These are phyloP conservation scores for Peromyscus melanophrys DNA, from an alignment of 2,797 vertebrate genomes.

Conservation along the genomic window DNA sequence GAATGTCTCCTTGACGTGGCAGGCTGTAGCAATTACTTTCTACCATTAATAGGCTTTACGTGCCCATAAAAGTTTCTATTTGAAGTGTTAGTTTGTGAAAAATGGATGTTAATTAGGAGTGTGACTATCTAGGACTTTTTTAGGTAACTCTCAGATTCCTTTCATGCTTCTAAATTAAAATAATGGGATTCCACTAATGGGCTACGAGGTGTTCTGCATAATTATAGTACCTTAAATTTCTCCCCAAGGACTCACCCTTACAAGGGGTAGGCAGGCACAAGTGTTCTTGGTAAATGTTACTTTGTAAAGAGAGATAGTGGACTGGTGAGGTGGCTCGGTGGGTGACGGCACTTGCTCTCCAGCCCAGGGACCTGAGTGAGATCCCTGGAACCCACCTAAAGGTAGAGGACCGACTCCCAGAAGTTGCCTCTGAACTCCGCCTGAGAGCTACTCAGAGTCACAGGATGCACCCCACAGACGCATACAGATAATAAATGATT, in stretches of 20 bases:
- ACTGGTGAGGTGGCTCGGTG: not conserved
- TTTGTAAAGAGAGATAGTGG: not conserved
- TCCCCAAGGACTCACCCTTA: not conserved
- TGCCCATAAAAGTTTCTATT: not conserved
- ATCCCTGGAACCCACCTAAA: not conserved
- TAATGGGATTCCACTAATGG: slow-evolving; percentile 22
- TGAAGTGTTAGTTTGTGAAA: slow-evolving; percentile 28
- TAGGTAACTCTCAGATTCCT: slow-evolving; percentile 45
- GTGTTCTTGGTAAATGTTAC: not conserved
- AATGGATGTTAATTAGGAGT: slow-evolving; percentile 19
- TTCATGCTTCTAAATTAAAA: slow-evolving; percentile 61
- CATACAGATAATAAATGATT: not conserved
- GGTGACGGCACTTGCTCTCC: not conserved
- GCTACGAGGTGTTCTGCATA: slow-evolving; percentile 4
- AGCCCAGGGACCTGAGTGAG: not conserved
- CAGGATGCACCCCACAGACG: not conserved
- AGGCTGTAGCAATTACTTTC: slow-evolving; percentile 38
- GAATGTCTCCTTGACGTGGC: not conserved
- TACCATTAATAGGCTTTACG: slow-evolving; percentile 1
- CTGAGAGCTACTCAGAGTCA: not conserved
- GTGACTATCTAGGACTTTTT: not conserved
- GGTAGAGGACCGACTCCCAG: not conserved
- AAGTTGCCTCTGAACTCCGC: not conserved
- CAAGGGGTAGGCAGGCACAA: not conserved
- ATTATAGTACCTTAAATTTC: not conserved